phyloP scores from a whole-genome alignment of 2,113 vertebrate genomes.

The Glareola pratincola region DNA sequence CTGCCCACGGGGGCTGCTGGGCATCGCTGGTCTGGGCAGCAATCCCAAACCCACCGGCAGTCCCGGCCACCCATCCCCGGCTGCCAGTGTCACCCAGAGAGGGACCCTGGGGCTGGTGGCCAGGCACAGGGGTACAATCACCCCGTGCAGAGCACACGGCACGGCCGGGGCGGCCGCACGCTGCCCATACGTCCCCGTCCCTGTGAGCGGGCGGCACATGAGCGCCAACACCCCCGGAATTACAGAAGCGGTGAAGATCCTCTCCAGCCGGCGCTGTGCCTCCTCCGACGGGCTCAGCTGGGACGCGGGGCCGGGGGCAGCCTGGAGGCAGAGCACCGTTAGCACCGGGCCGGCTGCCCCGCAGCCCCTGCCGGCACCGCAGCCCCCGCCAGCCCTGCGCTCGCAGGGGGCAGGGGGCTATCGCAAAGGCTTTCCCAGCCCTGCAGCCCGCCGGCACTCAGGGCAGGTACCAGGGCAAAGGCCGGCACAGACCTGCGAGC shows the following conservation, averaged over 20 bases:
- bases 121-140: not conserved
- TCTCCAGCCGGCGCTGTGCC: constrained; percentile 88
- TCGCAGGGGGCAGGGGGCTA: not conserved
- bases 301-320: constrained; percentile 43
- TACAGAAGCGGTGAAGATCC: constrained; percentile 90
- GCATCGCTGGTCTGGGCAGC: accelerated
- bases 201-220: accelerated
- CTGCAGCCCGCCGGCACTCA: not conserved
- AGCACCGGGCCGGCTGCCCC: not conserved
- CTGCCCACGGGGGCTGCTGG: not conserved
- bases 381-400: not conserved
- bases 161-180: accelerated
- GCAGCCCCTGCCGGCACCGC: not conserved
- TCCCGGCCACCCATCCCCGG: not conserved
- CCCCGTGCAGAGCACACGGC: accelerated
- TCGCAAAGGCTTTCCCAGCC: not conserved
- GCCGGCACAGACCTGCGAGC: not conserved
- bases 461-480: accelerated
- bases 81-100: not conserved
- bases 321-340: constrained; percentile 84
- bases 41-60: not conserved
- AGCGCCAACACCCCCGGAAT: constrained; percentile 47
- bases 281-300: constrained; percentile 82
- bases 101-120: not conserved
- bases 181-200: not conserved